These are phyloP conservation scores for Cydia pomonella DNA, from an alignment of 1,140 invertebrate species.

Conservation along the genomic window DNA sequence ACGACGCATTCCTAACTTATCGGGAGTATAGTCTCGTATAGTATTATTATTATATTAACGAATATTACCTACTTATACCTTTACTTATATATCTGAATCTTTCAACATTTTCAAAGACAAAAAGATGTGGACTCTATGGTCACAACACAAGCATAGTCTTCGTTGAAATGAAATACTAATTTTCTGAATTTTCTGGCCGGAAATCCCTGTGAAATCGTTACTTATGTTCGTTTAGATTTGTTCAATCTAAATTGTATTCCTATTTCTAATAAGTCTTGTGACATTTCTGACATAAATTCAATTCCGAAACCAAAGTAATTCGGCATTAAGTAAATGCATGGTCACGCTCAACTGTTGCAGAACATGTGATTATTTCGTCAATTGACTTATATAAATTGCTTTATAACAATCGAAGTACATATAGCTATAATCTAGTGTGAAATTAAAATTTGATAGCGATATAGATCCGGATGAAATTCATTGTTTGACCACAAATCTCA, in stretches of 20 bases:
- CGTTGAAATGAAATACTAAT: too few species aligned
- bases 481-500: slow-evolving; percentile 77
- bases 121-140: too few species aligned
- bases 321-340: slow-evolving; percentile 36
- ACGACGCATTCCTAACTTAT: neutral
- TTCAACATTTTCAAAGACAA: too few species aligned
- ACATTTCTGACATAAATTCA: slow-evolving; percentile 14
- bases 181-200: too few species aligned
- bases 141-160: too few species aligned
- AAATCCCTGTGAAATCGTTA: neutral
- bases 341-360: slow-evolving; percentile 40
- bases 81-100: too few species aligned
- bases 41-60: too few species aligned
- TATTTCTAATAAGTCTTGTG: neutral
- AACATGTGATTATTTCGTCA: slow-evolving; percentile 39
- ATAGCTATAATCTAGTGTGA: slow-evolving; percentile 61
- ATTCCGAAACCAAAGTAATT: slow-evolving; percentile 13
- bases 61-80: too few species aligned
- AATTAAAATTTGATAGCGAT: slow-evolving; percentile 57
- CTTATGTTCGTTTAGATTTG: neutral
- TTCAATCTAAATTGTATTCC: slow-evolving; percentile 8
- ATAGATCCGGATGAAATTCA: slow-evolving; percentile 49
- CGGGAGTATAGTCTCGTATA: too few species aligned
- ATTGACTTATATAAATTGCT: slow-evolving; percentile 43
- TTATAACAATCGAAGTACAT: slow-evolving; percentile 37